Evolutionary conservation across 2,888 invertebrate genomes (phyloP).

Genomic region (Xylota sylvarum): DNA sequence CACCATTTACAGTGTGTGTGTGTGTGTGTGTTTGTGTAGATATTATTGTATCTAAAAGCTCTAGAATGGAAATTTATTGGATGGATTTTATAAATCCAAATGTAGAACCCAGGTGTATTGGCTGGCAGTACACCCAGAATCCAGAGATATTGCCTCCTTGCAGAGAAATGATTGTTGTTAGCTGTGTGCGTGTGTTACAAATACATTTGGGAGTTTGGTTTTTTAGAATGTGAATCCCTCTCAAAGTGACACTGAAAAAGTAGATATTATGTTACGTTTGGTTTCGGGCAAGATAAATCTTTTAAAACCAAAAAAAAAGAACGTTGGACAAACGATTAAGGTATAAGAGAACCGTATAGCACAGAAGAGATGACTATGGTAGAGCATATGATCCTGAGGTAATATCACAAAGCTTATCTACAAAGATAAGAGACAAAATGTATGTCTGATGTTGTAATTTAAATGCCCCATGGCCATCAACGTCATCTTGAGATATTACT

Average conservation of each 20-base stretch:
- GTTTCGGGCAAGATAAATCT: constrained; percentile 37
- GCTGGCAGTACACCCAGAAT: constrained; percentile 38
- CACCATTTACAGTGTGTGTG: constrained; percentile 32
- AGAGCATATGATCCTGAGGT: not conserved
- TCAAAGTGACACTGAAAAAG: constrained; percentile 47
- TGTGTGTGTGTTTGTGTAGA: constrained; percentile 22
- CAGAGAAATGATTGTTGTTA: constrained; percentile 45
- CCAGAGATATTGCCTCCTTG: constrained; percentile 50
- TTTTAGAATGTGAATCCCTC: constrained; percentile 37
- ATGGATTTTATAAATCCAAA: constrained; percentile 72
- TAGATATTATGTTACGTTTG: constrained; percentile 32
- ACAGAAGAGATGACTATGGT: not conserved
- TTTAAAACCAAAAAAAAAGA: constrained; percentile 30
- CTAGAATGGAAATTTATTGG: constrained; percentile 73
- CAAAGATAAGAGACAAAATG: not conserved
- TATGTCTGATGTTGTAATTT: no score
- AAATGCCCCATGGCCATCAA: no score
- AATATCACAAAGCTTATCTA: not conserved
- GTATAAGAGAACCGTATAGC: not conserved
- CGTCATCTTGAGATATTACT: no score
- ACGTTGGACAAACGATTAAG: constrained; percentile 18
- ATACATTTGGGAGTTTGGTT: constrained; percentile 58
- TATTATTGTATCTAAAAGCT: constrained; percentile 59
- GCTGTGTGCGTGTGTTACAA: constrained; percentile 16
- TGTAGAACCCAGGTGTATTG: constrained; percentile 66